These are phyloP conservation scores for Anguilla marmorata DNA, from an alignment of 2,797 vertebrate species.

Conservation along the genomic window DNA sequence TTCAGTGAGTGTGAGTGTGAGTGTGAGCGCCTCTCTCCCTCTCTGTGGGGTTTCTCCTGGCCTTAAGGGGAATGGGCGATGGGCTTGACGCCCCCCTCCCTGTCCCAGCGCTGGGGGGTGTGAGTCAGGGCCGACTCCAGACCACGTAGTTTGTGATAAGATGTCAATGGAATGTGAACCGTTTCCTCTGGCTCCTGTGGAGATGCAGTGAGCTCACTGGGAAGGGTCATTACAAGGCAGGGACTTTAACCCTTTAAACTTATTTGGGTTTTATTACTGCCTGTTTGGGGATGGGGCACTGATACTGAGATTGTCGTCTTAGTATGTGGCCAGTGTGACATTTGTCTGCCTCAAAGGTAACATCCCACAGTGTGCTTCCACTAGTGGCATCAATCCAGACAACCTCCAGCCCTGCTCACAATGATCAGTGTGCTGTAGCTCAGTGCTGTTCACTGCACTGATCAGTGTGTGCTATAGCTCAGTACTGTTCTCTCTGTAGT, in stretches of 20 bases:
- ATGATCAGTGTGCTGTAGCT: not conserved
- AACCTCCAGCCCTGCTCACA: not conserved
- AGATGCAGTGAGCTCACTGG: not conserved
- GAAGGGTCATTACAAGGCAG: not conserved
- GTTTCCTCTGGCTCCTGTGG: slow-evolving; percentile 61
- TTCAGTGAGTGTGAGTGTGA: not conserved
- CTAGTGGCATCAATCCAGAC: not conserved
- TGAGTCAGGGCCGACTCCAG: not conserved
- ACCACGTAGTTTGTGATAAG: slow-evolving; percentile 53
- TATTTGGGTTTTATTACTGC: not conserved
- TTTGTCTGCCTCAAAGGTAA: not conserved
- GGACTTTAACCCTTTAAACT: not conserved
- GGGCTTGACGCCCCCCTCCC: not conserved
- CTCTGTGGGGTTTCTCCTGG: not conserved
- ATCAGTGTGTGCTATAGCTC: not conserved
- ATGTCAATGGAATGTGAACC: slow-evolving; percentile 62
- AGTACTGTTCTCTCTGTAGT: not conserved
- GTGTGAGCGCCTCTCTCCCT: not conserved
- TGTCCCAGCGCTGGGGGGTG: not conserved
- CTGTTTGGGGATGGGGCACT: not conserved
- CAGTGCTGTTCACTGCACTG: not conserved
- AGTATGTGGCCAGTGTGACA: no score
- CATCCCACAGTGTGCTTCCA: not conserved
- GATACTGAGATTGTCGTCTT: slow-evolving; percentile 14
- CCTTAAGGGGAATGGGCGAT: not conserved